Evolutionary conservation across 2,797 vertebrate species (phyloP).

Genomic region (Dendrocincla fuliginosa): DNA sequence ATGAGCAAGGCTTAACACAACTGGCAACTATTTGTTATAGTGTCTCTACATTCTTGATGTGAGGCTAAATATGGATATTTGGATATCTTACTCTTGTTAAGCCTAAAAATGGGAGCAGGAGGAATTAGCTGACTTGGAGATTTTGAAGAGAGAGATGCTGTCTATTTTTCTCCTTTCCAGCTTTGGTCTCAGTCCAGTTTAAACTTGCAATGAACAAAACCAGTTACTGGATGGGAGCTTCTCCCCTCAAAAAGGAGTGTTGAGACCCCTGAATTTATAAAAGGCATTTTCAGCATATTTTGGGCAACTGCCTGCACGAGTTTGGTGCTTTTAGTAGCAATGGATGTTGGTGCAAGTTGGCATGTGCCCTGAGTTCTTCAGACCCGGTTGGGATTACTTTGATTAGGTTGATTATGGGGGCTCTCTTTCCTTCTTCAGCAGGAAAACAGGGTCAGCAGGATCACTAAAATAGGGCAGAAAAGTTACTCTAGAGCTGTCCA

Average conservation of each 20-base stretch:
- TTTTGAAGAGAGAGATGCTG: background rate
- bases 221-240: background rate
- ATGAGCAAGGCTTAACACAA: background rate
- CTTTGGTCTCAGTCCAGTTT: background rate
- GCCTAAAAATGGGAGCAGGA: background rate
- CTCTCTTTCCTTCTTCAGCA: background rate
- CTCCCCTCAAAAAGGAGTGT: rapidly evolving
- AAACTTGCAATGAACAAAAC: background rate
- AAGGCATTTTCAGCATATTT: background rate
- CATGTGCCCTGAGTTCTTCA: background rate
- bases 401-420: background rate
- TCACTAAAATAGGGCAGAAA: background rate
- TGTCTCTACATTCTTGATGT: background rate
- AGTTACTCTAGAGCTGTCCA: background rate
- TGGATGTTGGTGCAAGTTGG: background rate
- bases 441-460: background rate
- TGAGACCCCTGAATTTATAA: background rate
- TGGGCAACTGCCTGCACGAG: background rate
- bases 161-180: background rate
- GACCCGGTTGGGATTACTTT: background rate
- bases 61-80: background rate
- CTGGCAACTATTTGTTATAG: background rate
- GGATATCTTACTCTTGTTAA: background rate
- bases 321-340: background rate
- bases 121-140: background rate